Evolutionary conservation across 2,797 vertebrate species (phyloP).

Genomic region (Arrhamphus sclerolepis): DNA sequence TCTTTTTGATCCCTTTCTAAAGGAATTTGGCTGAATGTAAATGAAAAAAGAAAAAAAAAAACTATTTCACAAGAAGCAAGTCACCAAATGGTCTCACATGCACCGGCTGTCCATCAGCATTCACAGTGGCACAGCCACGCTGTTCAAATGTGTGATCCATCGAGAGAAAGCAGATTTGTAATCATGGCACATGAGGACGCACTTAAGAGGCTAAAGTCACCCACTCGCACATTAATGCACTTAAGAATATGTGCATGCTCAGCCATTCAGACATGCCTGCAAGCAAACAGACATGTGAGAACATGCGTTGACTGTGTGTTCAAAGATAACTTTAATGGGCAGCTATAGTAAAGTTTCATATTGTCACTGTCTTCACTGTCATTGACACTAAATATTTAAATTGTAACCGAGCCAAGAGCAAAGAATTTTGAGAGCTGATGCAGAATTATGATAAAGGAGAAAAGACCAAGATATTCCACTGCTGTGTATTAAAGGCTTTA

Average conservation of each 20-base stretch:
- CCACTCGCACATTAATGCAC: constrained; percentile 32
- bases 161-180: constrained; percentile 63
- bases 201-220: constrained; percentile 44
- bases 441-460: too few relatives aligned
- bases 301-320: constrained; percentile 9
- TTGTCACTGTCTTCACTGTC: neutral
- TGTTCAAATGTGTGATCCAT: constrained; percentile 40
- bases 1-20: constrained; percentile 11
- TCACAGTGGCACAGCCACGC: constrained; percentile 32
- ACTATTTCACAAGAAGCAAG: constrained; percentile 18
- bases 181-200: constrained; percentile 48
- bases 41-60: too few relatives aligned
- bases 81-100: constrained; percentile 54
- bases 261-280: constrained; percentile 2
- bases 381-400: too few relatives aligned
- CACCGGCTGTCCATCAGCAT: constrained; percentile 57
- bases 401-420: too few relatives aligned
- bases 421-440: too few relatives aligned
- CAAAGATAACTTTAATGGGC: neutral
- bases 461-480: constrained; percentile 36
- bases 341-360: constrained; percentile 9
- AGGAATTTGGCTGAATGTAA: constrained; percentile 27
- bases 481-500: constrained; percentile 41
- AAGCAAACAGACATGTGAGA: constrained; percentile 7
- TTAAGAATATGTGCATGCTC: constrained; percentile 8